Evolutionary conservation across 64 coral and sea anemone genomes (phyloP).

Genomic region (Hydrozoanthus tunicans): DNA sequence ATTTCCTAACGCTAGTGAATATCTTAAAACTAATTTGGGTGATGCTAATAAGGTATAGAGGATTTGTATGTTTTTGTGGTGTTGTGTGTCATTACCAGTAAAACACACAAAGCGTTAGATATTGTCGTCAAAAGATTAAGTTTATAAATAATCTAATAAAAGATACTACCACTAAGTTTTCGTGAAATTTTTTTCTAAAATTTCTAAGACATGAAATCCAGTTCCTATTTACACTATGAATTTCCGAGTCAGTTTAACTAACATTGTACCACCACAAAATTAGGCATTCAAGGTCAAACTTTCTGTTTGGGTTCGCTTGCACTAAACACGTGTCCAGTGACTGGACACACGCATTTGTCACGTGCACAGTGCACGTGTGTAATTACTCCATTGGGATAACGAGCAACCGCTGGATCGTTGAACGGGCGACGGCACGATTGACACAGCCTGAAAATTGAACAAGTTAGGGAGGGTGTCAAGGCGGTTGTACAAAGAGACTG

Average conservation of each 20-base stretch:
- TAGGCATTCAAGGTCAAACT: too few relatives aligned
- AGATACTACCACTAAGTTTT: background rate
- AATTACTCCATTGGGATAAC: slow-evolving; percentile 94
- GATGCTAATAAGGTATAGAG: too few relatives aligned
- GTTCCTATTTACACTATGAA: slow-evolving; percentile 1
- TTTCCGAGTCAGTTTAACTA: background rate
- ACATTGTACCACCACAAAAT: background rate
- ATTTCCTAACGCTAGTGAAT: too few relatives aligned
- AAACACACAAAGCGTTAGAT: background rate
- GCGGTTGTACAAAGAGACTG: too few relatives aligned
- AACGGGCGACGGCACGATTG: slow-evolving; percentile 92
- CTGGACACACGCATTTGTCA: slow-evolving; percentile 92
- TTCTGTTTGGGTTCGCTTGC: slow-evolving; percentile 36
- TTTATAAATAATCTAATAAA: background rate
- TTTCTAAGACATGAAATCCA: background rate
- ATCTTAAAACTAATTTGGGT: too few relatives aligned
- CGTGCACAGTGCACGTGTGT: slow-evolving; percentile 98
- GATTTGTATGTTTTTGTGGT: too few relatives aligned
- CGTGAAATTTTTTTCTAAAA: background rate
- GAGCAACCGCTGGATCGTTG: slow-evolving; percentile 85
- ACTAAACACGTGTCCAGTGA: slow-evolving; percentile 95
- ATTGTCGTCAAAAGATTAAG: background rate
- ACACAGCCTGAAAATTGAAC: slow-evolving; percentile 68
- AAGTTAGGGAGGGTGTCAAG: background rate
- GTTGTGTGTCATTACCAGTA: too few relatives aligned